These are phyloP conservation scores for Odontocerum albicorne DNA, from an alignment of 2,888 invertebrate species.

Conservation along the genomic window DNA sequence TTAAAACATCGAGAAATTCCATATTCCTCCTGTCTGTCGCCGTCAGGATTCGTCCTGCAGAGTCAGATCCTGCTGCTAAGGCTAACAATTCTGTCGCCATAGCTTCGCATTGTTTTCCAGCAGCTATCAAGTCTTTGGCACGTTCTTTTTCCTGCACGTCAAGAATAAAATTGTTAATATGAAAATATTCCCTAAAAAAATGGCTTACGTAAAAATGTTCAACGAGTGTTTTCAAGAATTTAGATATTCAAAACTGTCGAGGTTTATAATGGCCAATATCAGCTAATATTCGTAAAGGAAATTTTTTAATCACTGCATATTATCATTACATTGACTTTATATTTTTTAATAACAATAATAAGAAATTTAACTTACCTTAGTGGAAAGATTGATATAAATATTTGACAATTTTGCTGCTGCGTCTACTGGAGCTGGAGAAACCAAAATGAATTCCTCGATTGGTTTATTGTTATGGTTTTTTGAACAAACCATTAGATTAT, in stretches of 20 bases:
- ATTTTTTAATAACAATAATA: too few species aligned
- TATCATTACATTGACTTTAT: too few species aligned
- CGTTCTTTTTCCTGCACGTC: constrained; percentile 90
- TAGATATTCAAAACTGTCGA: too few species aligned
- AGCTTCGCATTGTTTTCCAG: constrained; percentile 93
- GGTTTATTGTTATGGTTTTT: constrained; percentile 95
- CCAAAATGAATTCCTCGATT: constrained; percentile 95
- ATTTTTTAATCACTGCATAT: too few species aligned
- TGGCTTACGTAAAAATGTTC: too few species aligned
- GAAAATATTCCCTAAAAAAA: too few species aligned
- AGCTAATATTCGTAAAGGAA: too few species aligned
- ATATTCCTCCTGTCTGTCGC: constrained; percentile 93
- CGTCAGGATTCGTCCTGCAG: constrained; percentile 91
- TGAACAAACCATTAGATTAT: constrained; percentile 97
- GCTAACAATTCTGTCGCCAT: constrained; percentile 97
- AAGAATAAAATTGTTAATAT: too few species aligned
- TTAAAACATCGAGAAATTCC: constrained; percentile 94
- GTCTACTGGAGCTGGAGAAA: constrained; percentile 99
- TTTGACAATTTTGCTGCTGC: constrained; percentile 97
- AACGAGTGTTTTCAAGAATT: too few species aligned
- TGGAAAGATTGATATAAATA: constrained; percentile 83
- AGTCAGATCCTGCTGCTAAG: constrained; percentile 90
- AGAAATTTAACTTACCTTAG: constrained; percentile 69
- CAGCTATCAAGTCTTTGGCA: constrained; percentile 93
- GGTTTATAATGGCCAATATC: too few species aligned